Conservation (phyloP, 1,140 invertebrate species). For the Drosophila erecta region DNA sequence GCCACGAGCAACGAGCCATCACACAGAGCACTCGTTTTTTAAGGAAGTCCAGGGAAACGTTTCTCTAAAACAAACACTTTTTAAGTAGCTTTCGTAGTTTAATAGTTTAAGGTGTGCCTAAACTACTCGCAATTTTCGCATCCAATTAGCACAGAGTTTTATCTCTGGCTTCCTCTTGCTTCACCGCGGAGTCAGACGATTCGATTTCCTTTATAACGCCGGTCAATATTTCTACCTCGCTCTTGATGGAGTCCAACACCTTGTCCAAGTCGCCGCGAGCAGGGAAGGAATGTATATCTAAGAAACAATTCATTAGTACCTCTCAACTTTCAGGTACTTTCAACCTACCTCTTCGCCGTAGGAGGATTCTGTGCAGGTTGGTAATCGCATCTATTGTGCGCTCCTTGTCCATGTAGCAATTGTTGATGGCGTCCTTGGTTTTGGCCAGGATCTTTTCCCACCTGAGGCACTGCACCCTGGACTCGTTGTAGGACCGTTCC, state of each 20-base stretch:
- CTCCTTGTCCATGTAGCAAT: slow-evolving; percentile 49
- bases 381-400: slow-evolving; percentile 61
- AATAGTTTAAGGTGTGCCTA: not conserved
- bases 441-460: slow-evolving; percentile 76
- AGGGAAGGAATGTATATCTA: slow-evolving; percentile 9
- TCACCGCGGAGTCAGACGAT: not conserved
- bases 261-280: slow-evolving; percentile 33
- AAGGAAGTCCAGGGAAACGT: too few species aligned
- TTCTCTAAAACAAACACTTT: too few species aligned
- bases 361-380: slow-evolving; percentile 59
- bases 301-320: too few species aligned
- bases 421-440: slow-evolving; percentile 60
- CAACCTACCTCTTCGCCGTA: slow-evolving; percentile 52
- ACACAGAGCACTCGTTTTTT: too few species aligned
- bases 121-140: slow-evolving; percentile 5
- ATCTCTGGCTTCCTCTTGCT: not conserved
- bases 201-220: slow-evolving; percentile 54
- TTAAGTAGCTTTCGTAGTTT: not conserved
- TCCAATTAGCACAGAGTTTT: slow-evolving; percentile 13
- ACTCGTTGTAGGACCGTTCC: slow-evolving; percentile 69
- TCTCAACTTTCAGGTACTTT: too few species aligned
- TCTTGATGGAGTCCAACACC: slow-evolving; percentile 71
- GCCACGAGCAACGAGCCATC: slow-evolving; percentile 4
- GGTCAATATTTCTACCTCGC: slow-evolving; percentile 68
- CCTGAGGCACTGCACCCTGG: slow-evolving; percentile 52